A percentile compares a stretch with the other conserved stretches of the same genome.
These are phyloP conservation scores for Thunnus albacares DNA, from an alignment of 2,797 vertebrate genomes.

Conservation along the genomic window DNA sequence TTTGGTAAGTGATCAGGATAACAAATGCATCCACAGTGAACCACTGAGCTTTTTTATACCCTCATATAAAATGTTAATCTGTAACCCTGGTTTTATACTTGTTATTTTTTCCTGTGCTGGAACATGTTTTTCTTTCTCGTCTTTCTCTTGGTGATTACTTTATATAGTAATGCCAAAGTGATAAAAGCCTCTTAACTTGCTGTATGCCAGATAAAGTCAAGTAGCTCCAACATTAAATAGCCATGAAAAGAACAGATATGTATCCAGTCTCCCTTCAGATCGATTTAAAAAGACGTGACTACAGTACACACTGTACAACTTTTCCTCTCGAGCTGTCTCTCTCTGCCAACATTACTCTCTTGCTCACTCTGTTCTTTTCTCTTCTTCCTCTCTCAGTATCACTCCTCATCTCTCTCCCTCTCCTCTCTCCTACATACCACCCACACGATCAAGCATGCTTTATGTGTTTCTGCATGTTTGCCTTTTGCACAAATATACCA, in stretches of 20 bases:
- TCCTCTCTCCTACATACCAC: conserved; percentile 76
- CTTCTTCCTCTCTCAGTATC: conserved; percentile 51
- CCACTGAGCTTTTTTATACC: background rate
- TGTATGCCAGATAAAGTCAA: background rate
- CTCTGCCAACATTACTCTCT: conserved; percentile 25
- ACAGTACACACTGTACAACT: conserved; percentile 1
- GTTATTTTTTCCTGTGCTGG: background rate
- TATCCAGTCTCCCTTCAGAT: background rate
- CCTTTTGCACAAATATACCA: conserved; percentile 51
- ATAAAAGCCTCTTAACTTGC: too few relatives aligned
- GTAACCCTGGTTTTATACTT: background rate
- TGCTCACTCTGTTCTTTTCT: conserved; percentile 43
- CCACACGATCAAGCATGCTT: conserved; percentile 72
- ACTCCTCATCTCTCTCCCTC: conserved; percentile 64
- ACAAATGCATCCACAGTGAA: background rate
- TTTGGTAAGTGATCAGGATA: background rate
- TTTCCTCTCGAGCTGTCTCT: conserved; percentile 9
- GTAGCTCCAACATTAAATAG: background rate
- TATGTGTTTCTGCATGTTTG: conserved; percentile 78
- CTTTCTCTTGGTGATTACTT: background rate
- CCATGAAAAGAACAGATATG: background rate
- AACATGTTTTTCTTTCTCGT: background rate
- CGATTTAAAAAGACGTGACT: conserved; percentile 1
- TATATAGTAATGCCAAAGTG: background rate
- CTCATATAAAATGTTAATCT: background rate